Evolutionary conservation across 2,797 vertebrate genomes (phyloP).

Genomic region (Microctenopoma stevenorrisi): DNA sequence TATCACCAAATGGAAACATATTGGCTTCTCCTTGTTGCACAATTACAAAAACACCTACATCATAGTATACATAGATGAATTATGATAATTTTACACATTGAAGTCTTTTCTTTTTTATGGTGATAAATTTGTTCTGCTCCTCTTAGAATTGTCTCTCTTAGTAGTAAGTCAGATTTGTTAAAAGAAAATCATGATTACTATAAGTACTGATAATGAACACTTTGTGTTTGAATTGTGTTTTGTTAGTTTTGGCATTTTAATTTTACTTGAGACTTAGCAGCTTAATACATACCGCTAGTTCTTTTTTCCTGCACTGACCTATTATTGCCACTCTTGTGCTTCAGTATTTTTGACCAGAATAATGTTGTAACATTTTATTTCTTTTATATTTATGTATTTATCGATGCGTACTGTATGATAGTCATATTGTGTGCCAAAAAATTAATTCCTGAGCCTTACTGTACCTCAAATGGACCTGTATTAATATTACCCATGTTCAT

Average conservation of each 20-base stretch:
- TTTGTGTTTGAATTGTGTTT: conserved; percentile 6
- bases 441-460: conserved; percentile 33
- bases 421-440: conserved; percentile 54
- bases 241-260: background rate
- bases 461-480: conserved; percentile 31
- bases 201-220: conserved; percentile 22
- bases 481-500: conserved; percentile 16
- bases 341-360: conserved; percentile 25
- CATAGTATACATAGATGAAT: conserved; percentile 6
- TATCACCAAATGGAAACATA: conserved; percentile 32
- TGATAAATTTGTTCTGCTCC: conserved; percentile 18
- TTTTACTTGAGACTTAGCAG: conserved; percentile 18
- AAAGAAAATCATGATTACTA: background rate
- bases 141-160: conserved; percentile 2
- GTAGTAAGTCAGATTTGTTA: background rate
- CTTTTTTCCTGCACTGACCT: conserved; percentile 34
- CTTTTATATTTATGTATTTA: conserved; percentile 56
- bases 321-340: conserved; percentile 15
- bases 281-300: conserved; percentile 20
- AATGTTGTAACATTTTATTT: conserved; percentile 36
- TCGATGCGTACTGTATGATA: conserved; percentile 25
- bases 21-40: conserved; percentile 29
- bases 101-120: conserved; percentile 3
- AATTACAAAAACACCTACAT: conserved; percentile 38
- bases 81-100: conserved; percentile 23